Conservation (phyloP, 2,113 vertebrate species). For the Lophochroa leadbeateri region DNA sequence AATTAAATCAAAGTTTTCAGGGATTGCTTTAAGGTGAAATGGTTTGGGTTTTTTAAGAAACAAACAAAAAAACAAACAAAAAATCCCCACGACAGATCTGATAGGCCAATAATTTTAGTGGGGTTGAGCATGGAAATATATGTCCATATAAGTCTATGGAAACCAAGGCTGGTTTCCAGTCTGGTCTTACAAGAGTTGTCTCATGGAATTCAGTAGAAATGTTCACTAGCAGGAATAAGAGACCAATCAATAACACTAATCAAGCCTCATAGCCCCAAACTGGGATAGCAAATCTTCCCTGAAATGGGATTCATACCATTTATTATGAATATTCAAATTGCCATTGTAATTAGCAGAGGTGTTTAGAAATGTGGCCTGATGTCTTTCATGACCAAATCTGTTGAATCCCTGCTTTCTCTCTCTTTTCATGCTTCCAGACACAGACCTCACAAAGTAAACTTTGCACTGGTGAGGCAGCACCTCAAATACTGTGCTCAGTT, state of each 20-base stretch:
- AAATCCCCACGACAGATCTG: not conserved
- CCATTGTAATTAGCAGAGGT: not conserved
- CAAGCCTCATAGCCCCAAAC: not conserved
- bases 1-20: not conserved
- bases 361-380: not conserved
- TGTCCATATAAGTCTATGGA: not conserved
- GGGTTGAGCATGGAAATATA: not conserved
- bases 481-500: not conserved
- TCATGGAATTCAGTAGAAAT: not conserved
- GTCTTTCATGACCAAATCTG: not conserved
- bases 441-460: not conserved
- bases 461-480: not conserved
- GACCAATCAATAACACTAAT: not conserved
- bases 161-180: not conserved
- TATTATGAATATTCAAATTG: not conserved
- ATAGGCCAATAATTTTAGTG: not conserved
- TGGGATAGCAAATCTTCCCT: not conserved
- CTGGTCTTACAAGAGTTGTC: not conserved
- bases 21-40: not conserved
- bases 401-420: not conserved
- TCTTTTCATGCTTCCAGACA: not conserved
- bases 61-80: not conserved
- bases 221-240: not conserved
- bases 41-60: not conserved
- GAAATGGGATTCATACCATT: not conserved